Percentiles rank a stretch among this genome's conserved stretches.
phyloP scores from a whole-genome alignment of 2,797 vertebrate genomes.

The Acrossocheilus wenchowensis region DNA sequence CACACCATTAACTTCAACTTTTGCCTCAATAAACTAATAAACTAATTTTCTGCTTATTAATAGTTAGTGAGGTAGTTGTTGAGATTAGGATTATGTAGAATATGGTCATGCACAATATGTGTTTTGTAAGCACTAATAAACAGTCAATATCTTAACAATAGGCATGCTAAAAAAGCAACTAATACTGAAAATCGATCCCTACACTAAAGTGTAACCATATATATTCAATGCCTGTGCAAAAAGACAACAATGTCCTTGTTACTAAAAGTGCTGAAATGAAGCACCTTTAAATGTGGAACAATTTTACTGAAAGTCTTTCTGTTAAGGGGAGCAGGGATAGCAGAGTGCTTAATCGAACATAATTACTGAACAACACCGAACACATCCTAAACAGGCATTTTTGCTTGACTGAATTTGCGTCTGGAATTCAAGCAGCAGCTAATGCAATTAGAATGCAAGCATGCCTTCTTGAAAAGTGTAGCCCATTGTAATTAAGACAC shows the following conservation, averaged over 20 bases:
- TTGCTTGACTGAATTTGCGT: slow-evolving; percentile 67
- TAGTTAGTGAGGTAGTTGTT: neutral
- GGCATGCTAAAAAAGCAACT: neutral
- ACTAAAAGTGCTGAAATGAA: neutral
- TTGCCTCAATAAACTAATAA: neutral
- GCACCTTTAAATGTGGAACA: neutral
- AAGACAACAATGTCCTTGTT: neutral
- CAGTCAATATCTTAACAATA: neutral
- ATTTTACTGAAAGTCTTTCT: slow-evolving; percentile 6
- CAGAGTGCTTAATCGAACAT: slow-evolving; percentile 65
- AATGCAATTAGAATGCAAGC: slow-evolving; percentile 81
- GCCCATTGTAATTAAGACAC: slow-evolving; percentile 83
- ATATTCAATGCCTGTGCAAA: neutral
- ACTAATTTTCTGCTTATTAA: neutral
- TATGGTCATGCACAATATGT: too few relatives aligned
- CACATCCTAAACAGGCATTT: slow-evolving; percentile 71
- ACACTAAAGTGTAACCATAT: neutral
- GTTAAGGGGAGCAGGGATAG: slow-evolving; percentile 53
- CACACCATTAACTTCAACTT: neutral
- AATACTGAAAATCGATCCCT: neutral
- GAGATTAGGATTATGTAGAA: too few relatives aligned
- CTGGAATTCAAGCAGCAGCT: slow-evolving; percentile 65
- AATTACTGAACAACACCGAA: slow-evolving; percentile 75
- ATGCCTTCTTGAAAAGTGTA: slow-evolving; percentile 79
- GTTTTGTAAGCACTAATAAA: neutral